Base-by-base conservation (phyloP, 2,113 vertebrate genomes). In the Takifugu flavidus region DNA sequence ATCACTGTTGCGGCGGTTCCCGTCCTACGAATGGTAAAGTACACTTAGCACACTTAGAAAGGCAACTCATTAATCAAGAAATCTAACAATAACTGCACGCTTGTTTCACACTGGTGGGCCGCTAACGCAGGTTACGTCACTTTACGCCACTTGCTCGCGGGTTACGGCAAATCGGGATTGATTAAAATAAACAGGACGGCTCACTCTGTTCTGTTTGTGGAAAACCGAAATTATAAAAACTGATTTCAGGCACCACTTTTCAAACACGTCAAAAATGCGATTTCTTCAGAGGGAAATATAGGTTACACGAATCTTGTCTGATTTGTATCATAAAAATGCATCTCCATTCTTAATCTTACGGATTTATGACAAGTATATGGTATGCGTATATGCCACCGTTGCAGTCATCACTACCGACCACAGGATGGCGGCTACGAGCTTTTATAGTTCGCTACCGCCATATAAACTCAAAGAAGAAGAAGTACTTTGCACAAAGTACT, bases 401-500 rank as follows among this genome's bases (percentile, higher is more conserved):
- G 20, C 20, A 20, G 20, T 20, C 20, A 20, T 20, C 20, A 20
- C 20, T 20, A 20, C 20, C 20, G 20, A 20, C 20, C 20, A 20
- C 20, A 20, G 20, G 20, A 20, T 20, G 20, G 20, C 20, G 20
- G 20, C 20, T 20, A 20, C 20, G 20, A 20, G 20, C 20, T 20
- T 20, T 20, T 20, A 20, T 20, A 20, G 20, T 20, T 20, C 20
- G 20, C 20, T 20, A 20, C 20, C 20, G 20, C 20, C 20, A 20
- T 20, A 20, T 20, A 20, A 20, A 20, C 20, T 20, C 20, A 20
- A 20, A 20, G 20, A 20, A 20, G 6, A 65, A 86, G 82, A 88
- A 86, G 57, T 85, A 88, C 70, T 84, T 80, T 82, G 75, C 68
- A 86, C 51, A 69, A 91, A 91, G 86, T 92, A 90, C 90, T 92